A percentile compares a stretch with the other conserved stretches of the same genome.
These are phyloP conservation scores for Eristalis intricaria DNA, from an alignment of 2,888 invertebrate species.

Conservation along the genomic window DNA sequence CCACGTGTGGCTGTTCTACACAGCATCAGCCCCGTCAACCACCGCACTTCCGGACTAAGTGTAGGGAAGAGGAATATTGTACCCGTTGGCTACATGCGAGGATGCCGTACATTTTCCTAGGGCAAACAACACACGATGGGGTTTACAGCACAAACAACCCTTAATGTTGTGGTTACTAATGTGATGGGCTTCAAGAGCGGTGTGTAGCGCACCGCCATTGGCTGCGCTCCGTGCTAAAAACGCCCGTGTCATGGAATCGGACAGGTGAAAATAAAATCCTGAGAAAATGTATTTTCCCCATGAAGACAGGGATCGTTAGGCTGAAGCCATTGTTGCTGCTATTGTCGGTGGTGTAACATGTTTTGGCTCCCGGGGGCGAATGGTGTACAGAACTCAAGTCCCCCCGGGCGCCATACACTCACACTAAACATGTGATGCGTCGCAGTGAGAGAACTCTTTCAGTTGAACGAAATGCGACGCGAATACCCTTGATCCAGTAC, in stretches of 20 bases:
- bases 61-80: constrained; percentile 8
- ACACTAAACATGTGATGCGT: constrained; percentile 6
- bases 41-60: constrained; percentile 27
- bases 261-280: constrained; percentile 65
- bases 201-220: not conserved
- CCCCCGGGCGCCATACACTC: constrained; percentile 23
- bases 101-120: not conserved
- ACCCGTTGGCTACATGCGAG: not conserved
- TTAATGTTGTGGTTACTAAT: constrained; percentile 45
- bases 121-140: not conserved
- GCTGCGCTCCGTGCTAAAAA: not conserved
- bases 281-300: constrained; percentile 56
- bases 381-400: constrained; percentile 34
- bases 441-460: constrained; percentile 35
- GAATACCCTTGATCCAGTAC: constrained; percentile 53
- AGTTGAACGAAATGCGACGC: constrained; percentile 22
- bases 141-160: constrained; percentile 8
- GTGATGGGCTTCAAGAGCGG: constrained; percentile 39
- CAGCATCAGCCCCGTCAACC: not conserved
- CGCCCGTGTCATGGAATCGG: constrained; percentile 40
- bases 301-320: constrained; percentile 36
- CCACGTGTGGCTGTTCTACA: not conserved
- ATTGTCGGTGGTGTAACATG: constrained; percentile 35
- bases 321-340: constrained; percentile 1
- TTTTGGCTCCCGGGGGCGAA: constrained; percentile 34